These are phyloP conservation scores for Sturnus vulgaris DNA, from an alignment of 2,113 vertebrate species.

Conservation along the genomic window DNA sequence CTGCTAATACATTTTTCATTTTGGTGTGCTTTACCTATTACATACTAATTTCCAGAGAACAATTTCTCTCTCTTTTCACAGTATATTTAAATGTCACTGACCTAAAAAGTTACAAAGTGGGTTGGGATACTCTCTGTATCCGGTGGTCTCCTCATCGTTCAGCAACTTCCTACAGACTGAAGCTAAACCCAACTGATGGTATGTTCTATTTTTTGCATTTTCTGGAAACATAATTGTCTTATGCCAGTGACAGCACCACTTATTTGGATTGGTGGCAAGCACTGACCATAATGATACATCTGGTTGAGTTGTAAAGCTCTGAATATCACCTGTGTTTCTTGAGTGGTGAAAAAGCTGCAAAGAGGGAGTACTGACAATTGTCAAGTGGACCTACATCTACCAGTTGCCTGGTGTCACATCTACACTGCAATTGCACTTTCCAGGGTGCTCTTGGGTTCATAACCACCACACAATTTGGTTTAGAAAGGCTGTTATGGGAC, in stretches of 20 bases:
- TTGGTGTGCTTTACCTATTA: background rate
- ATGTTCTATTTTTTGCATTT: background rate
- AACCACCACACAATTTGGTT: background rate
- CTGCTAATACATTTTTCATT: background rate
- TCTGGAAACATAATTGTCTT: background rate
- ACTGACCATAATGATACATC: background rate
- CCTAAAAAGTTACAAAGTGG: constrained; percentile 83
- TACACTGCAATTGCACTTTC: background rate
- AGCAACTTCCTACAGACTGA: constrained; percentile 92
- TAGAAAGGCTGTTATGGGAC: background rate
- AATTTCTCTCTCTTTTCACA: constrained; percentile 37
- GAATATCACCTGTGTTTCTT: background rate
- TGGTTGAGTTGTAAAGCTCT: background rate
- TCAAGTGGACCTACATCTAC: background rate
- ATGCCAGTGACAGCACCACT: background rate
- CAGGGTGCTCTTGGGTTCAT: background rate
- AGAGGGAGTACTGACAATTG: background rate
- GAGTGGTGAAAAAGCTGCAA: background rate
- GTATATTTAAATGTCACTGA: constrained; percentile 94
- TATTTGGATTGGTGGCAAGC: background rate
- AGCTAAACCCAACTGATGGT: constrained; percentile 87
- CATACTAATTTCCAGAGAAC: background rate
- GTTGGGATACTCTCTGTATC: constrained; percentile 89
- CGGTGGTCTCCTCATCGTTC: constrained; percentile 87
- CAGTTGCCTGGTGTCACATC: background rate